Conservation (phyloP, 2,797 vertebrate species). For the Argya squamiceps region DNA sequence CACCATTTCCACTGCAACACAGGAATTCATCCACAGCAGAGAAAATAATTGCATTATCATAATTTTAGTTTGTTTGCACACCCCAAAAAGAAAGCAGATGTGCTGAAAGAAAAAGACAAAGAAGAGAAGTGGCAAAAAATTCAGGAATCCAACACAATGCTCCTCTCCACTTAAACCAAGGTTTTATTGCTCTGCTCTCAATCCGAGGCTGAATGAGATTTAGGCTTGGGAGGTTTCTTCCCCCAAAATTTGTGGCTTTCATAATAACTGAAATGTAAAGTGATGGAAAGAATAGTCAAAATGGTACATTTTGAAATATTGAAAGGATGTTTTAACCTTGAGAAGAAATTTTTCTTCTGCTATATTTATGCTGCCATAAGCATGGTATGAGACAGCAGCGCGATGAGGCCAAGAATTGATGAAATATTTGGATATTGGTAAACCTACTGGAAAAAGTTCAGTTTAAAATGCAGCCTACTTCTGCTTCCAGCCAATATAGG, state of each 20-base stretch:
- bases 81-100: background rate
- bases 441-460: background rate
- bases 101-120: background rate
- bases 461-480: background rate
- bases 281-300: background rate
- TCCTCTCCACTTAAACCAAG: background rate
- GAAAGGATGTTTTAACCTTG: background rate
- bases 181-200: background rate
- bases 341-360: background rate
- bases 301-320: background rate
- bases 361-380: too few relatives aligned
- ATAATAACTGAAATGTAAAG: background rate
- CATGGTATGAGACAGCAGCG: background rate
- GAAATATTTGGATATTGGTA: background rate
- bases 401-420: background rate
- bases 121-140: background rate
- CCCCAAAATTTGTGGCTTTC: background rate
- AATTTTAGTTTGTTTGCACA: background rate
- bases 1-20: background rate
- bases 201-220: background rate
- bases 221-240: background rate
- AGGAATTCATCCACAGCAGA: background rate
- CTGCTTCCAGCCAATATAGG: background rate
- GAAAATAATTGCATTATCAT: background rate
- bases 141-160: accelerated